Conservation (phyloP, 2,797 vertebrate genomes). For the Gallinago nigripennis region DNA sequence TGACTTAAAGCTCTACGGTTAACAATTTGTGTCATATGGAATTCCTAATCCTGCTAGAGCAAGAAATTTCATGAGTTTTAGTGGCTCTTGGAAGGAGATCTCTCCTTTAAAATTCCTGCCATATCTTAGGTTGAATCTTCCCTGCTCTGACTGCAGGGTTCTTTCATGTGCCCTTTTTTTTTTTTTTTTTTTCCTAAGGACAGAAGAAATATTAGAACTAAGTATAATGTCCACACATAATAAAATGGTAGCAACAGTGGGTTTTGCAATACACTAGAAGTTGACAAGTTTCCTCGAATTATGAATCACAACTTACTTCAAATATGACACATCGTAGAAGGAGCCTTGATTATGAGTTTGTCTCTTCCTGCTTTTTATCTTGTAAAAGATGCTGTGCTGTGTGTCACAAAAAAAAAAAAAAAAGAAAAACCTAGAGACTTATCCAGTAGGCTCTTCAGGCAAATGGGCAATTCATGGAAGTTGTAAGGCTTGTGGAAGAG, state of each 20-base stretch:
- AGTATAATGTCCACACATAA: not conserved
- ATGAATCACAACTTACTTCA: not conserved
- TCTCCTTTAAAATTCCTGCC: not conserved
- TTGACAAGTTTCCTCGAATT: not conserved
- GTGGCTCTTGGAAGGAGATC: not conserved
- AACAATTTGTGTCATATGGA: not conserved
- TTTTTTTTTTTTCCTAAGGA: not conserved
- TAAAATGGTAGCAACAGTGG: not conserved
- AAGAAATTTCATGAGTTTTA: not conserved
- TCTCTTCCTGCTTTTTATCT: not conserved
- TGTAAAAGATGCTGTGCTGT: not conserved
- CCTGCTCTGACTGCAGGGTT: not conserved
- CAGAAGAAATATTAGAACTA: not conserved
- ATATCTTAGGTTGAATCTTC: not conserved
- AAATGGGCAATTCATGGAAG: not conserved
- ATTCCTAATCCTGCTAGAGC: not conserved
- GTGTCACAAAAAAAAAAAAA: not conserved
- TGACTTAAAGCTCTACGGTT: constrained; percentile 1
- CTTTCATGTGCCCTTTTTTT: not conserved
- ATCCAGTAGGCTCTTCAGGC: not conserved
- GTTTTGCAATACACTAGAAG: not conserved
- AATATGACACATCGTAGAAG: not conserved
- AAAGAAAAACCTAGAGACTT: not conserved
- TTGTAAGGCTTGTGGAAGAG: not conserved
- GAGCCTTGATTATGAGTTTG: not conserved